These are phyloP conservation scores for Allygus modestus DNA, from an alignment of 2,888 invertebrate species.

Conservation along the genomic window DNA sequence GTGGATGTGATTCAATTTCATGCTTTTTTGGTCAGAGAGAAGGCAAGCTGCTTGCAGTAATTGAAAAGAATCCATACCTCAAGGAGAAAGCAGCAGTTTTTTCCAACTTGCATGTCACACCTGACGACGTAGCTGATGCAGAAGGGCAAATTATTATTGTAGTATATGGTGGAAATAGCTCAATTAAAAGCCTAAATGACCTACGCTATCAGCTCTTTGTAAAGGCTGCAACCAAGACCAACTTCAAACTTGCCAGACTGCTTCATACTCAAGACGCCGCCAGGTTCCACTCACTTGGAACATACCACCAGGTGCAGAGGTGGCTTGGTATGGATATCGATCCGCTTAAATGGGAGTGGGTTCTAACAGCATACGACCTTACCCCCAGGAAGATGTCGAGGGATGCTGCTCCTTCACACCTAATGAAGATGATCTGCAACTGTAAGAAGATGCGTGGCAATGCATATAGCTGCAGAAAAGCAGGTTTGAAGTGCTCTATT, in stretches of 20 bases:
- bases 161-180: constrained; percentile 44
- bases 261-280: constrained; percentile 39
- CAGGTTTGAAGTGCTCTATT: neutral
- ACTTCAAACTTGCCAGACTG: constrained; percentile 59
- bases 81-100: neutral
- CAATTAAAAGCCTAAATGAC: constrained; percentile 49
- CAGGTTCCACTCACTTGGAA: constrained; percentile 39
- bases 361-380: neutral
- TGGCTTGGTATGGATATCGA: neutral
- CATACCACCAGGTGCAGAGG: constrained; percentile 43
- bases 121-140: constrained; percentile 5
- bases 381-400: neutral
- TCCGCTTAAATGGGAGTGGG: neutral
- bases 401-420: neutral
- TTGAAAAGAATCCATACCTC: neutral
- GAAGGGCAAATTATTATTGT: neutral
- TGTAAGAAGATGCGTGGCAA: neutral
- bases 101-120: neutral
- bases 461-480: neutral
- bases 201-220: constrained; percentile 63
- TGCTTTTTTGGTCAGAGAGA: neutral
- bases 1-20: constrained; percentile 61
- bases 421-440: neutral
- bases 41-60: neutral
- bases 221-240: constrained; percentile 58